Base-by-base conservation (phyloP, 2,113 vertebrate genomes). In the Tyrannus savana region DNA sequence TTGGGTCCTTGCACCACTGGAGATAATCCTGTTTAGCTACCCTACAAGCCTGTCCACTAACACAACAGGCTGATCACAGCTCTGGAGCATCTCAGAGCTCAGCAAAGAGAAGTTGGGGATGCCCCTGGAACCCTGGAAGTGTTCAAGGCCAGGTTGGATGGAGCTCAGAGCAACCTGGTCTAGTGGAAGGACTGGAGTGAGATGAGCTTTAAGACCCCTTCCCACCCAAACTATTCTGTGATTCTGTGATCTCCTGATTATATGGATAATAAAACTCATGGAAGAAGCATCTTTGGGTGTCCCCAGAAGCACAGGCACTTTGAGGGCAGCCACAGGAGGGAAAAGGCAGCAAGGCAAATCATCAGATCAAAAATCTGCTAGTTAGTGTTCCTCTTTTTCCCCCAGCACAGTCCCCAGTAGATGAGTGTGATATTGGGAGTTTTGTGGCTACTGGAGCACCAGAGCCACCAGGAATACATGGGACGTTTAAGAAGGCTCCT, bases 11-110 rank as follows among this genome's bases (percentile, higher is more conserved):
- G 76, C 93, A 96, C 88, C 44, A 35, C 25, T 90, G 90, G 81
- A 94, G 87, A 96, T 91, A 96, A 91, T 93, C 93, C 88, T 79
- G 56, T 72, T 96, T 50, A 89, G 89, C 63, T 69, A 5, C 82
- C 59, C 76, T 46, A 41, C 3, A 41, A 87, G 76, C 46, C 81
- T 85, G 59, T 47, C 77, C 3, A 1, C 35, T 33, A 64, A 47
- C 37, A 30, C 9, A 71, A 64, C 62, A 60, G 75, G 60, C 90
- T 60, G 80, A 49, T 37, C 4, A 4, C 41, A 49, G 8, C 73
- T 53, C 76, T 44, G 55, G 33, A 86, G 88, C 52, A 24, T 42
- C 55, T 93, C 94, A 77, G 41, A 74, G 46, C 79, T 78, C 67
- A 49, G 55, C 60, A 73, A 77, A 87, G 25, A 84, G 41, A 19